Evolutionary conservation across 1,140 invertebrate species (phyloP).

Genomic region (Anoplophora glabripennis): DNA sequence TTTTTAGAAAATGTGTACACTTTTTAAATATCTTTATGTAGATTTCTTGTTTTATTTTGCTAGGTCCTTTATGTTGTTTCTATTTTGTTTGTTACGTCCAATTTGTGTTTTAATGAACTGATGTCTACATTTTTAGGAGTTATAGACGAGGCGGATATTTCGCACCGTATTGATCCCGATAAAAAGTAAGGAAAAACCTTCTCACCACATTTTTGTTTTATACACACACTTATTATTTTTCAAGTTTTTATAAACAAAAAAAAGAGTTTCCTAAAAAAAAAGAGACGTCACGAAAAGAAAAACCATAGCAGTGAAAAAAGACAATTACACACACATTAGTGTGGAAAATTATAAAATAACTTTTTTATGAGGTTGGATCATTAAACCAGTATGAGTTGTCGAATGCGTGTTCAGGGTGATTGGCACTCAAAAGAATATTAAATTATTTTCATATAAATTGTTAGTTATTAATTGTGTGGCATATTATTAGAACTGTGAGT

Average conservation of each 20-base stretch:
- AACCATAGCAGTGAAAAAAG: constrained; percentile 19
- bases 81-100: constrained; percentile 30
- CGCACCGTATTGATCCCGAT: constrained; percentile 44
- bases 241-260: constrained; percentile 20
- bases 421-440: not conserved
- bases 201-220: constrained; percentile 19
- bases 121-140: constrained; percentile 46
- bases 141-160: constrained; percentile 47
- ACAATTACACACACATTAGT: constrained; percentile 5
- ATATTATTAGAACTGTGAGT: not conserved
- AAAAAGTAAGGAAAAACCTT: constrained; percentile 28
- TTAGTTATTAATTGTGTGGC: not conserved
- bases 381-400: not conserved
- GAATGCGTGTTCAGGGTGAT: not conserved
- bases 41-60: constrained; percentile 20
- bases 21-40: constrained; percentile 5
- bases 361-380: constrained; percentile 4
- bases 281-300: constrained; percentile 16
- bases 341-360: not conserved
- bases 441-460: not conserved
- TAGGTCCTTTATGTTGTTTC: constrained; percentile 34
- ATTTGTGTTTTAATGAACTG: constrained; percentile 34
- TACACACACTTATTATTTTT: constrained; percentile 17
- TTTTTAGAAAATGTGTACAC: constrained; percentile 4
- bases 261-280: constrained; percentile 18